Evolutionary conservation across 2,888 invertebrate genomes (phyloP).

Genomic region (Thereva unica): DNA sequence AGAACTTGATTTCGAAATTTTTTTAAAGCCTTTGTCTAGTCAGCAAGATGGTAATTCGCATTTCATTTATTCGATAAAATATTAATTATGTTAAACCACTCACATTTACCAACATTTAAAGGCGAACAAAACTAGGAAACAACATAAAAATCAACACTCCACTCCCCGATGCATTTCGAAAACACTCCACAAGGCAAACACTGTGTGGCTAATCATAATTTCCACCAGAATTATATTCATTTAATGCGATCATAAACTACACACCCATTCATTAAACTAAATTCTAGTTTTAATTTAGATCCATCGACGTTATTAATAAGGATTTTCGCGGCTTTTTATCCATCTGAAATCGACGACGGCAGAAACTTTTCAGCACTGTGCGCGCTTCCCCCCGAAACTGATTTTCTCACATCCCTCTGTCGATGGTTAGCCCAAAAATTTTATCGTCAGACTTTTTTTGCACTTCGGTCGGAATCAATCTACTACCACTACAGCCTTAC

Average conservation of each 20-base stretch:
- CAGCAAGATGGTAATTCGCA: constrained; percentile 12
- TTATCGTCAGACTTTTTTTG: not conserved
- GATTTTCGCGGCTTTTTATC: constrained; percentile 28
- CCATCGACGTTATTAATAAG: constrained; percentile 3
- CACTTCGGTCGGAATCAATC: constrained; percentile 49
- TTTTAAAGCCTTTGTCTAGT: constrained; percentile 13
- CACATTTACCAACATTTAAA: constrained; percentile 17
- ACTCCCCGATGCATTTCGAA: constrained; percentile 5
- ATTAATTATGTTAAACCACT: constrained; percentile 12
- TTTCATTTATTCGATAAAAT: not conserved
- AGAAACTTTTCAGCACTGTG: constrained; percentile 20
- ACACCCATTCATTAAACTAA: constrained; percentile 12
- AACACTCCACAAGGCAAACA: constrained; percentile 20
- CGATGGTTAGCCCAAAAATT: constrained; percentile 5
- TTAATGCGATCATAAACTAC: not conserved
- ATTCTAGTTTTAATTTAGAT: not conserved
- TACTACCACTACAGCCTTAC: not conserved
- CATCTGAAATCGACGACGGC: constrained; percentile 23
- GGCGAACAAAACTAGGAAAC: not conserved
- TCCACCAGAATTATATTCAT: not conserved
- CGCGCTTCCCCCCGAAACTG: constrained; percentile 28
- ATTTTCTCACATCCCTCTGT: constrained; percentile 3
- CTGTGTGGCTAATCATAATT: constrained; percentile 1
- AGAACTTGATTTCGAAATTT: constrained; percentile 15
- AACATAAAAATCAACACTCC: constrained; percentile 6